Base-by-base conservation (phyloP, 2,797 vertebrate genomes). In the Balearica regulorum region DNA sequence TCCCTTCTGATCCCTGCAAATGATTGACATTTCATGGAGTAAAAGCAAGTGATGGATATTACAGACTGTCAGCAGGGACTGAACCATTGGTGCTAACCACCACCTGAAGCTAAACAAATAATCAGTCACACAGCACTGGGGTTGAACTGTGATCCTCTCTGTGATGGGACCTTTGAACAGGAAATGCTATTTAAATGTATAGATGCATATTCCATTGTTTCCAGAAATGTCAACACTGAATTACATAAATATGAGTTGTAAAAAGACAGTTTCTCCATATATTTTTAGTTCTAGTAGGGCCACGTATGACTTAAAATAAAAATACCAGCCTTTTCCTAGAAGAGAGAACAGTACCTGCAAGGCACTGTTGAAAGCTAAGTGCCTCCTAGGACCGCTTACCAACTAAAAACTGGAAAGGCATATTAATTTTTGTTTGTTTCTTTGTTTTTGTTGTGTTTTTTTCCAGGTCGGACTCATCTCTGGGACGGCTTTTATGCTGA, bases 401-500 rank as follows among this genome's bases (percentile, higher is more conserved):
- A 28, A 8, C 24, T 68, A 0, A 49, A 79, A 86, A 65, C 28
- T 33, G 10, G 43, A 69, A 89, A 68, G 7, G 3, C 7, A 4
- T 46, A 55, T 58, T 97, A 83, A 95, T 19, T 77, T 22, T 51
- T 13, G 2, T 1, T 3, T 13, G 39, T 48, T 54, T 54, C 11
- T 78, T 70, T 76, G 2, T 77, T 2, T 85, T 69, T 93, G 2
- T 39, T 91, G 86, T 2, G 39, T 96, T 91, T 78, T 39, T 86
- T 96, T 93, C 39, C 95, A 99, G 99, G 99, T 99, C 97, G 99
- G 99, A 98, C 99, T 99, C 96, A 98, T 98, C 97, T 99, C 98
- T 4, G 99, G 99, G 75, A 98, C 95, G 13, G 95, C 99, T 97
- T 99, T 99, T 68, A 98, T 99, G 97, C 97, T 99, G 70, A 98